Base-by-base conservation (phyloP, 2,113 vertebrate genomes). In the Misgurnus mizolepis region DNA sequence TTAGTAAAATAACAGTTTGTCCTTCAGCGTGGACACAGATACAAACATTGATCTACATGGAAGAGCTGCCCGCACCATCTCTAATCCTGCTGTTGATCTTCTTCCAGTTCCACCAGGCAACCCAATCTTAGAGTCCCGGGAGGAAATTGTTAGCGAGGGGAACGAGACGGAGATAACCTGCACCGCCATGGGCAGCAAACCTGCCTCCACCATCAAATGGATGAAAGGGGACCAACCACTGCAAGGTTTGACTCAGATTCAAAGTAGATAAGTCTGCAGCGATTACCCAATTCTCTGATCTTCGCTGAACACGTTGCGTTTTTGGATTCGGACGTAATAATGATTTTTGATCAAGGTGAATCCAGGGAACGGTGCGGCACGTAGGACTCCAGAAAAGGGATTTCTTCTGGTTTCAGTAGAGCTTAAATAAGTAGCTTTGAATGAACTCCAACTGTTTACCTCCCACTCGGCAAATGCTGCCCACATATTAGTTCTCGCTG, bases 101-200 rank as follows among this genome's bases (percentile, higher is more conserved):
- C 0, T 87, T 90, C 79, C 71, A 98, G 97, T 99, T 86, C 96
- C 97, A 0, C 98, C 98, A 62, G 95, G 95, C 84, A 97, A 94
- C 72, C 89, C 96, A 86, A 94, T 97, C 65, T 98, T 99, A 3
- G 97, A 98, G 81, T 95, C 96, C 84, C 95, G 94, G 58, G 98
- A 99, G 62, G 96, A 98, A 41, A 88, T 94, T 0, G 95, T 96
- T 0, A 90, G 95, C 6, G 98, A 98, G 90, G 98, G 97, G 14
- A 98, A 98, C 40, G 96, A 98, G 92, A 96, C 98, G 0, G 96
- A 98, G 91, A 94, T 99, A 90, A 99, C 96, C 92, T 99, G 98
- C 90, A 97, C 93, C 0, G 95, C 96, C 87, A 95, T 96, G 89
- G 97, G 96, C 92, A 96, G 97, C 92, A 96, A 96, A 88, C 98